A percentile compares a stretch with the other conserved stretches of the same genome.
Conservation (phyloP, 1,140 invertebrate genomes). For the Coboldia fuscipes region DNA sequence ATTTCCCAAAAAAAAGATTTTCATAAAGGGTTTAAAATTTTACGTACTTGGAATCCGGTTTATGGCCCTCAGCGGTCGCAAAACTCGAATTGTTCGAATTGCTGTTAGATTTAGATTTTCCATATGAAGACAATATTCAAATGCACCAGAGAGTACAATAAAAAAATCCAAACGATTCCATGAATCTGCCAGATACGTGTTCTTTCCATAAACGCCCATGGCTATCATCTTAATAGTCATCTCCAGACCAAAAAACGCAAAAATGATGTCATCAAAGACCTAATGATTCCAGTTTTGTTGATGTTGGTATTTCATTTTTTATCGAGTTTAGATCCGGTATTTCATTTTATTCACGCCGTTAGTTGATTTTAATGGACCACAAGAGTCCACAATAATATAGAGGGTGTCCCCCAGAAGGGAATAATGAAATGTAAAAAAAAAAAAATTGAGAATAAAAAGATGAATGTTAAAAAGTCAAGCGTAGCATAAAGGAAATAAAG, state of each 20-base stretch:
- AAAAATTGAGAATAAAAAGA: too few species aligned
- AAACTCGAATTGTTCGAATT: slow-evolving; percentile 90
- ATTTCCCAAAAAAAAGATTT: too few species aligned
- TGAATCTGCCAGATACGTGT: slow-evolving; percentile 89
- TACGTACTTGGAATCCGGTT: slow-evolving; percentile 99
- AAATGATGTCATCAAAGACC: slow-evolving; percentile 96
- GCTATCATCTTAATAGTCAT: slow-evolving; percentile 97
- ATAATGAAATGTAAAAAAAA: too few species aligned
- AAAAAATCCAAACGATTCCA: slow-evolving; percentile 98
- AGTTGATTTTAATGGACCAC: too few species aligned
- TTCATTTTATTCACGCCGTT: too few species aligned
- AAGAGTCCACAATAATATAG: too few species aligned
- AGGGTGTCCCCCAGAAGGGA: too few species aligned
- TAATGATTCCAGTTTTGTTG: slow-evolving; percentile 24
- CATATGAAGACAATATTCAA: slow-evolving; percentile 88
- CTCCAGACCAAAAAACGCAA: slow-evolving; percentile 89
- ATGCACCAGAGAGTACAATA: slow-evolving; percentile 83
- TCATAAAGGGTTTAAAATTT: too few species aligned
- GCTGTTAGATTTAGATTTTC: slow-evolving; percentile 97
- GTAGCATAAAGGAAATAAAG: slow-evolving; percentile 19
- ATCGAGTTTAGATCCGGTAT: too few species aligned
- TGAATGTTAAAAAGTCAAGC: slow-evolving; percentile 11
- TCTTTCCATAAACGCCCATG: slow-evolving; percentile 91
- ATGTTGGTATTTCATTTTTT: neutral
- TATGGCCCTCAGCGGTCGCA: slow-evolving; percentile 88